Evolutionary conservation across 2,797 vertebrate genomes (phyloP), one percentile per base, ranked within the genome.

Genomic region (Ctenopoma multispine): DNA sequence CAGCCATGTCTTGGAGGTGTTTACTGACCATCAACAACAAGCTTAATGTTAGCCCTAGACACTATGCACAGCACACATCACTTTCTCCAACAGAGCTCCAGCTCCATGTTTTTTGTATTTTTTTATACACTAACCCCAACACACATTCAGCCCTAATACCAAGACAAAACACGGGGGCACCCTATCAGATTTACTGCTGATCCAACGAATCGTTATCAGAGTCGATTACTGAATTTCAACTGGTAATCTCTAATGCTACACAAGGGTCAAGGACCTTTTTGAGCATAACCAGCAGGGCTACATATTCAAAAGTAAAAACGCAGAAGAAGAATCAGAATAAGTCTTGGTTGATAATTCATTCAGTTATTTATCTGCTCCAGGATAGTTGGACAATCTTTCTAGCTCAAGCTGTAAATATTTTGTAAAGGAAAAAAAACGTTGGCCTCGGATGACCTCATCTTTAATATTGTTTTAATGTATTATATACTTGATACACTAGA

Each of bases 1-100:
- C 31, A 59, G 66, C 43, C 31, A 20, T 20, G 44, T 46, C 44
- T 46, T 10, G 44, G 44, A 46, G 44, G 18, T n/a, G 44, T n/a
- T 46, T 46, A 20, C 29, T 40, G 11, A 47, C 6, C 23, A 41
- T 36, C 2, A 24, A 20, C 20, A 43, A 7, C 36, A 12, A 15
- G 13, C 8, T 63, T 36, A 53, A 53, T 11, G 17, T 44, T 20
- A 29, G 10, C 57, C 18, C 13, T 14, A 6, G 3, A 21, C 29
- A 29, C 31, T 55, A 24, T 23, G 24, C 36, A 3, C 21, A 60
- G 63, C 17, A 47, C 36, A 20, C 4, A 31, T 5, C 41, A 14
- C 53, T 17, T 17, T 20, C 27, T 34, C 14, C 31, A 24, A 3
- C 18, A 17, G 43, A 58, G 36, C 0, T 31, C 18, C 68, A 56